Percentiles rank a stretch among this genome's conserved stretches.
Evolutionary conservation across 2,113 vertebrate species (phyloP).

Genomic region (Atlantisia rogersi): DNA sequence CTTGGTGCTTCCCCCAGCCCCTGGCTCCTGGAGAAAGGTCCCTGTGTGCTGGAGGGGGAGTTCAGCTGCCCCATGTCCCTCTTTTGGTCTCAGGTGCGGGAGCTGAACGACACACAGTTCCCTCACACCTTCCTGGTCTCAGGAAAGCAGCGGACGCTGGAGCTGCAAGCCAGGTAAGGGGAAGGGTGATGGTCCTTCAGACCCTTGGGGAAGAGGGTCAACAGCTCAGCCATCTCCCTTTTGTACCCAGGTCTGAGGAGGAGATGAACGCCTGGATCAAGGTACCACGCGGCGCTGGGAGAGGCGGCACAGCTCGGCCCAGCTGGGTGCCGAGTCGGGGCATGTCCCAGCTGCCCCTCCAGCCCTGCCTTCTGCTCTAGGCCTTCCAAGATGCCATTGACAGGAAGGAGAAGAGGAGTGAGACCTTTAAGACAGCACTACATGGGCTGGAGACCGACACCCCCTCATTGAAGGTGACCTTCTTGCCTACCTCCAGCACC

Average conservation of each 20-base stretch:
- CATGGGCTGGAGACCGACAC: conserved; percentile 29
- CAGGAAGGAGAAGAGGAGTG: conserved; percentile 71
- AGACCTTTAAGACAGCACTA: conserved; percentile 73
- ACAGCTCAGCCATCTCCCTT: neutral
- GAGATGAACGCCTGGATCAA: conserved; percentile 78
- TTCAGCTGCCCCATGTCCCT: neutral
- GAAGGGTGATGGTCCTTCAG: neutral
- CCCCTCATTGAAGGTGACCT: conserved; percentile 46
- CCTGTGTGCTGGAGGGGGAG: neutral
- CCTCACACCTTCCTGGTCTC: conserved; percentile 80
- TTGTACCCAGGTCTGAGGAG: conserved; percentile 67
- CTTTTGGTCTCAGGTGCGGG: conserved; percentile 63
- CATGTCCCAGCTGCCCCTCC: neutral
- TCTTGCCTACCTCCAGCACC: neutral
- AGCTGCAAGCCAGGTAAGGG: conserved; percentile 77
- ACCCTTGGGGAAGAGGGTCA: neutral
- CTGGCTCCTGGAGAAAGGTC: neutral
- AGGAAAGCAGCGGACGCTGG: conserved; percentile 72
- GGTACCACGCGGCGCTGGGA: conserved; percentile 44
- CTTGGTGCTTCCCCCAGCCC: neutral
- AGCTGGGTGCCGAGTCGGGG: neutral
- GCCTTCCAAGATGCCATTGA: conserved; percentile 75
- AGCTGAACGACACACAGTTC: conserved; percentile 63
- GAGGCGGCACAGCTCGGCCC: neutral
- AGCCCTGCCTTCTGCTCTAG: conserved; percentile 32